Evolutionary conservation across 2,113 vertebrate genomes (phyloP).

Genomic region (Rhipidura dahli): DNA sequence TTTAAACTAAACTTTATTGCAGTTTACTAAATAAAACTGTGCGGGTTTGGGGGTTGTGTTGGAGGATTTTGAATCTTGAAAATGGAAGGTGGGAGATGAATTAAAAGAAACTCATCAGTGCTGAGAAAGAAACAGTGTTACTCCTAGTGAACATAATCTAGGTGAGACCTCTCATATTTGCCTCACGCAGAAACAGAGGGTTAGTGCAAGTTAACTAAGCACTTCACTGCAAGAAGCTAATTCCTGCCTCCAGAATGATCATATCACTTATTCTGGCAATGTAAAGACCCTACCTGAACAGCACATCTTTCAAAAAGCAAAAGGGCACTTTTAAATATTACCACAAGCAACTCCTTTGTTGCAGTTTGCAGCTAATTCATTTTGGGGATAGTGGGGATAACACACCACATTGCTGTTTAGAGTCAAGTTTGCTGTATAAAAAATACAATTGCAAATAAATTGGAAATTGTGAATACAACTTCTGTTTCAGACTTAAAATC

Average conservation of each 20-base stretch:
- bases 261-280: background rate
- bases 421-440: background rate
- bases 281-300: background rate
- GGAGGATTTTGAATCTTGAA: background rate
- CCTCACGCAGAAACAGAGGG: background rate
- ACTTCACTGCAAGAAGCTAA: background rate
- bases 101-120: background rate
- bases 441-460: background rate
- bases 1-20: background rate
- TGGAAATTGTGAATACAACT: background rate
- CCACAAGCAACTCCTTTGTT: background rate
- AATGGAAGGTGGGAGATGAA: background rate
- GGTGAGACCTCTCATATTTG: fast-evolving
- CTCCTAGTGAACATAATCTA: background rate
- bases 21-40: background rate
- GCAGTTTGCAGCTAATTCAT: background rate
- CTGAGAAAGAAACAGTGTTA: background rate
- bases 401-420: background rate
- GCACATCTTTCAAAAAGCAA: background rate
- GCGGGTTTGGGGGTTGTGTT: fast-evolving
- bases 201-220: background rate
- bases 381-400: background rate
- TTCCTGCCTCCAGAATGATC: background rate
- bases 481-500: background rate
- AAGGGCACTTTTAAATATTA: background rate